Base-by-base conservation (phyloP, 2,888 invertebrate genomes). In the Dryocosmus kuriphilus region DNA sequence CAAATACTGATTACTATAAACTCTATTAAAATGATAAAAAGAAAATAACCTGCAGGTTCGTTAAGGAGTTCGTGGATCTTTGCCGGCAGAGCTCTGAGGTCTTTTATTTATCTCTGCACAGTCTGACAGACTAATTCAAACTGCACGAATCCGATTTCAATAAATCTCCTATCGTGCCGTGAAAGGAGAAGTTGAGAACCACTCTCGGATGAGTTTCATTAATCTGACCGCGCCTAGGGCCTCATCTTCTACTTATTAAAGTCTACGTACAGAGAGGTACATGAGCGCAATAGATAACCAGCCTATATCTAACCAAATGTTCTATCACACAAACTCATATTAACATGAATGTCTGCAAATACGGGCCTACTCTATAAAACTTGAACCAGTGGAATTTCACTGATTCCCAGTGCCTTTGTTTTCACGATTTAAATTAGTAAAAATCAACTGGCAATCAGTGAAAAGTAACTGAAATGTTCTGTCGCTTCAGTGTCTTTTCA, bases 171-270 rank as follows among this genome's bases (percentile, higher is more conserved):
- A n/a, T n/a, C 27, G 41, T 9, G 41, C 24, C 51, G 65, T 27
- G 16, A 27, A 67, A 77, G 24, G 27, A 38, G 32, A 77, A 77
- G 76, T 41, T 81, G 76, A 79, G 79, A 81, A 81, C 74, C 80
- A 22, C 77, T 75, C 38, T 73, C 57, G 75, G 46, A 55, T 85
- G 86, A 87, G 86, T 87, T 89, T 88, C 89, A 87, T 90, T 89
- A 89, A 88, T 89, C 86, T 86, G 88, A 85, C 87, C 89, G 87
- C 88, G 89, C 88, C 87, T 88, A 85, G 81, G 82, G 85, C 83
- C 83, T 84, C 85, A 83, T 85, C 85, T 84, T 81, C 83, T 83
- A 79, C 81, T 84, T 82, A 78, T 82, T 3, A 9, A 51, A n/a
- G 51, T 22, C 82, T 81, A 83, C 81, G 80, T 61, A 80, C 74